Conservation (phyloP, 2,888 invertebrate genomes). For the Nomada goodeniana region DNA sequence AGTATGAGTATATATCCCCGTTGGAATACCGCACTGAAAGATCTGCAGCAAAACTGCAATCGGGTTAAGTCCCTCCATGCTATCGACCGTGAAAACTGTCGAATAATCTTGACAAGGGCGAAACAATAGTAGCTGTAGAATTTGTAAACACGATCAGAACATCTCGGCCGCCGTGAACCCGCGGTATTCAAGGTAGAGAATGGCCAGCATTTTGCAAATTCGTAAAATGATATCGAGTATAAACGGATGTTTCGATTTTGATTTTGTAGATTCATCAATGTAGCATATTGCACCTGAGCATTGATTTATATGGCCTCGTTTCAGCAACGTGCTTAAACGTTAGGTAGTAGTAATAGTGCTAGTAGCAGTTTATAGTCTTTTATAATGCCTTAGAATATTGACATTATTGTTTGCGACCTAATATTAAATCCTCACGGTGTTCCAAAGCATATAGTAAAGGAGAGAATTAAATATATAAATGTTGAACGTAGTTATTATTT, state of each 20-base stretch:
- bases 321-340: too few relatives aligned
- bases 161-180: not conserved
- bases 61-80: slow-evolving; percentile 63
- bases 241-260: too few relatives aligned
- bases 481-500: too few relatives aligned
- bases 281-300: not conserved
- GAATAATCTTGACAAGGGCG: slow-evolving; percentile 29
- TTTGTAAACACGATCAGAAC: slow-evolving; percentile 49
- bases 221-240: too few relatives aligned
- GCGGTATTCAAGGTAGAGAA: slow-evolving; percentile 26
- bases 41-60: slow-evolving; percentile 57
- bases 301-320: not conserved
- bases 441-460: too few relatives aligned
- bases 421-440: too few relatives aligned
- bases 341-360: too few relatives aligned
- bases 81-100: slow-evolving; percentile 15
- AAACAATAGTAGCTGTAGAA: not conserved
- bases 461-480: too few relatives aligned
- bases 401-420: too few relatives aligned
- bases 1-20: slow-evolving; percentile 19
- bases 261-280: not conserved
- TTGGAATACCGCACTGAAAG: slow-evolving; percentile 62
- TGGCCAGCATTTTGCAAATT: not conserved
- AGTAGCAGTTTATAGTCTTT: too few relatives aligned
- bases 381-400: too few relatives aligned